Evolutionary conservation across 2,797 vertebrate species (phyloP).

Genomic region (Balearica regulorum): DNA sequence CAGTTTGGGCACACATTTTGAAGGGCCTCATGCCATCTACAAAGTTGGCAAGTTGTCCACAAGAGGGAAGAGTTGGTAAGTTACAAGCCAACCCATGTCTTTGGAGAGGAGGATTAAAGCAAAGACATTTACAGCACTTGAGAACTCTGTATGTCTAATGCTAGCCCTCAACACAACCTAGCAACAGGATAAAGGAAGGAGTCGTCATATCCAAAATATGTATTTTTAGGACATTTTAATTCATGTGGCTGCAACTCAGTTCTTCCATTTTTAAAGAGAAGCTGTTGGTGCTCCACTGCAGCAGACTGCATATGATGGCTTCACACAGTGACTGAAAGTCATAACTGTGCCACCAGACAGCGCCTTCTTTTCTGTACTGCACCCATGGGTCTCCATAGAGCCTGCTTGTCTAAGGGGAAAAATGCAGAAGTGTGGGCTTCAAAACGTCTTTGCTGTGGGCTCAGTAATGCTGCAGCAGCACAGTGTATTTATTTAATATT

Average conservation of each 20-base stretch:
- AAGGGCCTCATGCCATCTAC: background rate
- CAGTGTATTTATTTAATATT: background rate
- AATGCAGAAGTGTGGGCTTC: background rate
- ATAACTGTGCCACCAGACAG: background rate
- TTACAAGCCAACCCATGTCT: background rate
- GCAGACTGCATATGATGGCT: background rate
- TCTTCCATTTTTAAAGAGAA: background rate
- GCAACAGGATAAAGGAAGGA: background rate
- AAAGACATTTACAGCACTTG: background rate
- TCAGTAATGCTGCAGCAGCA: background rate
- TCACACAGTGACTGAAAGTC: background rate
- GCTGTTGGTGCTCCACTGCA: background rate
- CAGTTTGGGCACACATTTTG: background rate
- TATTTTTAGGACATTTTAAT: background rate
- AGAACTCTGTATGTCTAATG: background rate
- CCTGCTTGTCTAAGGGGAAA: background rate
- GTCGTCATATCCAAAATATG: background rate
- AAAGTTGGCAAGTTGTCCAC: background rate
- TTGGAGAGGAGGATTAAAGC: background rate
- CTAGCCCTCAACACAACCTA: background rate
- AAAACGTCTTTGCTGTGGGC: background rate
- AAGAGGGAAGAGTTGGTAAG: background rate
- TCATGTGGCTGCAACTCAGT: background rate
- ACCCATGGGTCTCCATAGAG: background rate
- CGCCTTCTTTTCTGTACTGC: background rate